phyloP scores from a whole-genome alignment of 2,113 vertebrate species.

The Ptychochromis oligacanthus region DNA sequence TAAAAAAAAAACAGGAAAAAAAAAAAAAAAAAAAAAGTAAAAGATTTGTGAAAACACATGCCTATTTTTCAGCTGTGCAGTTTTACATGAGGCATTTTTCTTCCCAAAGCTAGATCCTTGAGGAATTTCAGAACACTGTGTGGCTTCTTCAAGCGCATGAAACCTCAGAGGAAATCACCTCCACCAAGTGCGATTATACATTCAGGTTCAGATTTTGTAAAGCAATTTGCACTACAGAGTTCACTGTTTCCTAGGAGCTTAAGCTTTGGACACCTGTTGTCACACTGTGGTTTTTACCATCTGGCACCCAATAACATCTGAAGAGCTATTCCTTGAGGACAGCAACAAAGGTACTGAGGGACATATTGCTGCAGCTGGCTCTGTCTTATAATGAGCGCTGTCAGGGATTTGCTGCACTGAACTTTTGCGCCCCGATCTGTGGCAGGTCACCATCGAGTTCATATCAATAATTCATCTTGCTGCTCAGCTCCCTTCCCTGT shows the following conservation, averaged over 20 bases:
- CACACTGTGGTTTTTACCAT: conserved; percentile 43
- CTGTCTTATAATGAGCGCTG: conserved; percentile 62
- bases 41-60: neutral
- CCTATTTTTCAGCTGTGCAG: neutral
- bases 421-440: conserved; percentile 66
- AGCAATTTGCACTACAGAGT: conserved; percentile 57
- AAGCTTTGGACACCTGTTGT: conserved; percentile 66
- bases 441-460: conserved; percentile 65
- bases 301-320: conserved; percentile 44
- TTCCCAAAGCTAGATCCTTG: neutral
- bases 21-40: neutral
- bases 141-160: conserved; percentile 20
- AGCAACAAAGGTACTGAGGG: conserved; percentile 34
- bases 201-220: conserved; percentile 30
- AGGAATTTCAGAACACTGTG: conserved; percentile 30
- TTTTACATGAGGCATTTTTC: conserved; percentile 11
- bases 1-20: no score
- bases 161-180: conserved; percentile 51
- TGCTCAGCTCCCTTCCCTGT: conserved; percentile 50
- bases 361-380: conserved; percentile 54
- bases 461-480: conserved; percentile 77
- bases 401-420: conserved; percentile 66
- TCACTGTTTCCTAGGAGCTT: conserved; percentile 37
- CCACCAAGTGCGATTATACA: conserved; percentile 25
- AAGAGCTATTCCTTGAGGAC: conserved; percentile 55